Evolutionary conservation across 2,888 invertebrate species (phyloP).

Genomic region (Drosophila histrio): DNA sequence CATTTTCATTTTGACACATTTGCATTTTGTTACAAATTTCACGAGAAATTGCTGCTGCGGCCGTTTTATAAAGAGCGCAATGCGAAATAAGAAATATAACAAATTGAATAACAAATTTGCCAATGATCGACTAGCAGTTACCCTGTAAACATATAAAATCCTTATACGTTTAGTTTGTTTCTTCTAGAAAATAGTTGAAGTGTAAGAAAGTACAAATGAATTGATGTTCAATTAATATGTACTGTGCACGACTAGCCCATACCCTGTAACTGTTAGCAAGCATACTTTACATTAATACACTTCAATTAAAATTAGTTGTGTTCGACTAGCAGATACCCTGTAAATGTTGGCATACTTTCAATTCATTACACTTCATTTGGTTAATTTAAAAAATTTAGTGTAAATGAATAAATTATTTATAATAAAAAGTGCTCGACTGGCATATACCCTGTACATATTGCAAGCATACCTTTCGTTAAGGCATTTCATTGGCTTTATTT

Average conservation of each 20-base stretch:
- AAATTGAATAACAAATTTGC: not conserved
- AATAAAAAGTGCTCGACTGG: not conserved
- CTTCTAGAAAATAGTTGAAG: too few relatives aligned
- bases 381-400: too few relatives aligned
- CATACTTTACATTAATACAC: too few relatives aligned
- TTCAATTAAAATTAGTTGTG: not conserved
- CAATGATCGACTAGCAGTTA: not conserved
- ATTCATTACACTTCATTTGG: too few relatives aligned
- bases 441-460: not conserved
- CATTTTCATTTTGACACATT: slow-evolving; percentile 69
- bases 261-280: too few relatives aligned
- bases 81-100: slow-evolving; percentile 24
- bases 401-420: too few relatives aligned
- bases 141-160: too few relatives aligned
- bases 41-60: slow-evolving; percentile 46
- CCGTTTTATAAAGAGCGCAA: slow-evolving; percentile 21
- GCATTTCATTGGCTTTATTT: not conserved
- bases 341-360: not conserved
- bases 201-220: too few relatives aligned
- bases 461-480: not conserved
- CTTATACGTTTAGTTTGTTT: too few relatives aligned
- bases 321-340: not conserved
- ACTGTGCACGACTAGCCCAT: too few relatives aligned
- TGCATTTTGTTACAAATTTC: slow-evolving; percentile 61
- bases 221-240: too few relatives aligned